phyloP scores from a whole-genome alignment of 2,888 invertebrate genomes.

The Drosophila meridiana region DNA sequence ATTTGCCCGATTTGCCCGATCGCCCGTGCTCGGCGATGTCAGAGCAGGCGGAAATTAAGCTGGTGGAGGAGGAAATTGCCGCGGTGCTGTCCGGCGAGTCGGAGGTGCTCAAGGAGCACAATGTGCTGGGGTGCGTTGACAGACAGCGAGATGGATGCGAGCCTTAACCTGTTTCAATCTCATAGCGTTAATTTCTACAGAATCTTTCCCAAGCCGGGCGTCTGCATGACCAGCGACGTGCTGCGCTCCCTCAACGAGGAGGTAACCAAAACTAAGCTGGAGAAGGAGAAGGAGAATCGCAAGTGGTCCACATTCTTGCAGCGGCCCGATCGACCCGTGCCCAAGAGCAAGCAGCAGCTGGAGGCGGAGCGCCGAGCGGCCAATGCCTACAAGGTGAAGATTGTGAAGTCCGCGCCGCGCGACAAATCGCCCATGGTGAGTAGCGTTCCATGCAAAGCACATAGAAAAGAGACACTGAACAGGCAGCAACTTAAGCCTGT shows the following conservation, averaged over 20 bases:
- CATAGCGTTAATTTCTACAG: constrained; percentile 89
- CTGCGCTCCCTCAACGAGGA: constrained; percentile 88
- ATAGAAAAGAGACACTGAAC: constrained; percentile 50
- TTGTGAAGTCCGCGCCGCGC: constrained; percentile 86
- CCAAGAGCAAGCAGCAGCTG: constrained; percentile 84
- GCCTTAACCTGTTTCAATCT: constrained; percentile 47
- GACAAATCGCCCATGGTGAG: constrained; percentile 74
- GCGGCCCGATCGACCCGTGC: constrained; percentile 90
- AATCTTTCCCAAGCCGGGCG: constrained; percentile 88
- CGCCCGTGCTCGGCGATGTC: constrained; percentile 81
- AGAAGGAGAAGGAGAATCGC: constrained; percentile 87
- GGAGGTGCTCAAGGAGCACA: constrained; percentile 89
- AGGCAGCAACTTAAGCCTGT: constrained; percentile 48
- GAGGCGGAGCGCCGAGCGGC: constrained; percentile 82
- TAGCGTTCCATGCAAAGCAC: constrained; percentile 38
- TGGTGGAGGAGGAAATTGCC: constrained; percentile 89
- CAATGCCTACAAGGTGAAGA: constrained; percentile 86
- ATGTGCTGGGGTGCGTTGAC: constrained; percentile 86
- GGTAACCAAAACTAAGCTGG: constrained; percentile 85
- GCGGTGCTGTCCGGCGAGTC: constrained; percentile 89
- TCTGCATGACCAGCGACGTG: constrained; percentile 89
- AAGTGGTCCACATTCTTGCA: constrained; percentile 91
- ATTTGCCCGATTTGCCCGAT: constrained; percentile 68
- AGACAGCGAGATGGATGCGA: not conserved
- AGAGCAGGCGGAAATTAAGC: constrained; percentile 80